phyloP scores from a whole-genome alignment of 2,113 vertebrate genomes.

The Periophthalmodon schlosseri region DNA sequence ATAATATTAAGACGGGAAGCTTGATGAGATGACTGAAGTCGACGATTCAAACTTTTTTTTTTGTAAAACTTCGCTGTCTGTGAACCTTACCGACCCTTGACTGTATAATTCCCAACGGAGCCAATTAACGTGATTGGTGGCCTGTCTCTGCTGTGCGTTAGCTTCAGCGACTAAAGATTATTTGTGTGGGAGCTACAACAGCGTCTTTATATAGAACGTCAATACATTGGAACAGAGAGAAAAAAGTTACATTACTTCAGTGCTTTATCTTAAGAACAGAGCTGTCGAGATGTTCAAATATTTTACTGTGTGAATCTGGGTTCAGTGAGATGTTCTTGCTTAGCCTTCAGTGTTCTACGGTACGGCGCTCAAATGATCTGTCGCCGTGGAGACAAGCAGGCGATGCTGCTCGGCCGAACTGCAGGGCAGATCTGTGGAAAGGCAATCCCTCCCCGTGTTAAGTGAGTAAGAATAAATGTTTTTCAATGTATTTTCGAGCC shows the following conservation, averaged over 20 bases:
- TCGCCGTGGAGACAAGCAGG: background rate
- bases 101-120: conserved; percentile 66
- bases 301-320: background rate
- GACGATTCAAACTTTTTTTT: conserved; percentile 31
- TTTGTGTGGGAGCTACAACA: conserved; percentile 23
- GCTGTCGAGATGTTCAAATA: background rate
- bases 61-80: conserved; percentile 41
- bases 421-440: background rate
- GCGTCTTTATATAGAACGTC: conserved; percentile 16
- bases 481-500: too few species aligned
- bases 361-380: background rate
- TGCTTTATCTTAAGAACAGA: conserved; percentile 11
- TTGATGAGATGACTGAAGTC: background rate
- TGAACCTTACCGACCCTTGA: conserved; percentile 47
- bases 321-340: background rate
- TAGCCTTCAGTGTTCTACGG: background rate
- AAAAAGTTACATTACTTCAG: background rate
- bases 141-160: conserved; percentile 49
- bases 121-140: conserved; percentile 73
- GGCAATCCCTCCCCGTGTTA: background rate
- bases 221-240: conserved; percentile 11
- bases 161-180: conserved; percentile 3
- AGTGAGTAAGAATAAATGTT: background rate
- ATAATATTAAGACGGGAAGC: background rate
- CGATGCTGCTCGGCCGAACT: background rate